Base-by-base conservation (phyloP, 2,797 vertebrate genomes). In the Lagodon rhomboides region DNA sequence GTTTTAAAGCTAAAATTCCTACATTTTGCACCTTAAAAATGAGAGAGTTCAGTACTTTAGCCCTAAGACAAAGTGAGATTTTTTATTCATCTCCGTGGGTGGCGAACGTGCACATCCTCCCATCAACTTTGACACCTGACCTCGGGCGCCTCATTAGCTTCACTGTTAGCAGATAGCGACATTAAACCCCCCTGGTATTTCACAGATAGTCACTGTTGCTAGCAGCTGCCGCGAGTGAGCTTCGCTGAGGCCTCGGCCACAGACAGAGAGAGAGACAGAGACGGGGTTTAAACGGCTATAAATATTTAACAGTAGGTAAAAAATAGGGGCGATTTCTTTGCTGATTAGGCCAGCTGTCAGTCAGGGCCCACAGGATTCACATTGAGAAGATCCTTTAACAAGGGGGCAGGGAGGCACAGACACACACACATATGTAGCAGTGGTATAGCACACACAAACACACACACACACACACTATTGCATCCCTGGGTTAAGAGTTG, bases 301-400 rank as follows among this genome's bases (percentile, higher is more conserved):
- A 93, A 92, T 94, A 93, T 92, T 92, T 82, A 86, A 70, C 68
- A 89, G 67, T 79, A 78, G 90, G 75, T 83, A 75, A 72, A 91
- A 90, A 85, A 87, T 72, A 83, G 68, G 54, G 60, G 30, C 65
- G 75, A 90, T 91, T 88, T 89, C 49, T 71, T 73, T 16, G 38
- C 75, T 83, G 89, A 91, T 93, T 78, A 92, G 76, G 43, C 65
- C 71, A 77, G 73, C 88, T 86, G 91, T 89, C 87, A 87, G 61
- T 94, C 84, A 86, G 15, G 38, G 20, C 55, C 60, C 49, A 27
- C 25, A 46, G 62, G 79, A 73, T 80, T 79, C 64, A 68, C 70
- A 82, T 79, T 88, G 62, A 88, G 79, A 82, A 58, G 50, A 68
- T 82, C 77, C 58, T 77, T 23, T 73, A 53, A 59, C 60, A 7